These are phyloP conservation scores for Ciconia maguari DNA, from an alignment of 2,113 vertebrate genomes.

Conservation along the genomic window DNA sequence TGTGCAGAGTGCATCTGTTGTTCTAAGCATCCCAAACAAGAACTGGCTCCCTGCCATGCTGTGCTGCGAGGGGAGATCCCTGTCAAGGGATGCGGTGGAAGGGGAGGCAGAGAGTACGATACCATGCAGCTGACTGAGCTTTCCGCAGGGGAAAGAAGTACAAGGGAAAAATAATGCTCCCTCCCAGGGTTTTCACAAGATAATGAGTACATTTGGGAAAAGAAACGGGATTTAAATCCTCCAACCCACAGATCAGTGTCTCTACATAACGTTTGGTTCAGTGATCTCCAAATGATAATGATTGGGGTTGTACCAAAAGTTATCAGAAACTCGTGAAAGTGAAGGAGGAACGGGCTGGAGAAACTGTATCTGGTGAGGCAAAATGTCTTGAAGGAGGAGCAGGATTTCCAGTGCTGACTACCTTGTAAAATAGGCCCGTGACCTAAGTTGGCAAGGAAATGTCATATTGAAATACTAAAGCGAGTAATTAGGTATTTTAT, in stretches of 20 bases:
- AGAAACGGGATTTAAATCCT: background rate
- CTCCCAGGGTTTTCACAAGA: background rate
- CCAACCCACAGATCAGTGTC: background rate
- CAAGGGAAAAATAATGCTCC: background rate
- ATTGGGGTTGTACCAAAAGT: background rate
- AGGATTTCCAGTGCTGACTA: background rate
- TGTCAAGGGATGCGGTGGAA: background rate
- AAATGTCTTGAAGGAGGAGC: background rate
- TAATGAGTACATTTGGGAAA: background rate
- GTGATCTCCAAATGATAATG: background rate
- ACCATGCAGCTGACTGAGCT: background rate
- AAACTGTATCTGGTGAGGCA: background rate
- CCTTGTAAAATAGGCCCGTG: background rate
- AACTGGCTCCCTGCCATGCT: accelerated
- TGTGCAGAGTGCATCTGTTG: background rate
- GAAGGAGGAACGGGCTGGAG: background rate
- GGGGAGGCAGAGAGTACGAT: background rate
- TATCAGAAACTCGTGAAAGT: background rate
- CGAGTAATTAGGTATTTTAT: background rate
- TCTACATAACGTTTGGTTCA: background rate
- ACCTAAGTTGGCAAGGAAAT: background rate
- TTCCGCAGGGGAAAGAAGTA: background rate
- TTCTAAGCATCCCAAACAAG: background rate
- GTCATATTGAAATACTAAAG: background rate
- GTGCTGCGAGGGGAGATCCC: accelerated